Evolutionary conservation across 1,140 invertebrate species (phyloP).

Genomic region (Solenopsis fugax): DNA sequence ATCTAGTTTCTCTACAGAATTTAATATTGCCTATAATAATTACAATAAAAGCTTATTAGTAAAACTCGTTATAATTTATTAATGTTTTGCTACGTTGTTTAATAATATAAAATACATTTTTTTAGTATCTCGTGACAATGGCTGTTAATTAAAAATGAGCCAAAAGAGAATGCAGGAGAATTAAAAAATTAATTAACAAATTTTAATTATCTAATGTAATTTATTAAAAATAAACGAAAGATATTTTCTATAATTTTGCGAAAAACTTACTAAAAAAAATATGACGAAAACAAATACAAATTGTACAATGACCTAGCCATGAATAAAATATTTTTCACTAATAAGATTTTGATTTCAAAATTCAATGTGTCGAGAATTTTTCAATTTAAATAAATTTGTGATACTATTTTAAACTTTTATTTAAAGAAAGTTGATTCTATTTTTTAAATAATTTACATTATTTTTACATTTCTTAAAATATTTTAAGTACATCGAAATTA

Average conservation of each 20-base stretch:
- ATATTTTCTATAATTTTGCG: not conserved
- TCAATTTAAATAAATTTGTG: constrained; percentile 2
- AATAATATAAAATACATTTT: constrained; percentile 8
- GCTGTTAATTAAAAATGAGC: constrained; percentile 12
- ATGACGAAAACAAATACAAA: not conserved
- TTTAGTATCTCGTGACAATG: not conserved
- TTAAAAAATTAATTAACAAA: constrained; percentile 33
- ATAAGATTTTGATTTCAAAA: not conserved
- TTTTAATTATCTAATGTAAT: constrained; percentile 31
- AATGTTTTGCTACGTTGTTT: constrained; percentile 2
- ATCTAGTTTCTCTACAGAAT: not conserved
- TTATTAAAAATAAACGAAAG: not conserved
- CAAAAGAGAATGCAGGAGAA: not conserved
- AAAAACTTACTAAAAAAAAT: not conserved
- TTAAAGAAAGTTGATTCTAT: not conserved
- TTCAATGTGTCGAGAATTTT: not conserved
- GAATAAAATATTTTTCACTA: not conserved
- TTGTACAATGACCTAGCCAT: not conserved
- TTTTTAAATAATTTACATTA: not conserved
- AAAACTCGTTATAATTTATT: not conserved
- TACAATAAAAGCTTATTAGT: not conserved
- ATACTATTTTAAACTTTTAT: not conserved
- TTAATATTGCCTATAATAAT: constrained; percentile 27
- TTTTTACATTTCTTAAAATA: constrained; percentile 7
- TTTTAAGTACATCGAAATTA: not conserved